These are phyloP conservation scores for Sussaba pulchella DNA, from an alignment of 2,888 invertebrate genomes.

Conservation along the genomic window DNA sequence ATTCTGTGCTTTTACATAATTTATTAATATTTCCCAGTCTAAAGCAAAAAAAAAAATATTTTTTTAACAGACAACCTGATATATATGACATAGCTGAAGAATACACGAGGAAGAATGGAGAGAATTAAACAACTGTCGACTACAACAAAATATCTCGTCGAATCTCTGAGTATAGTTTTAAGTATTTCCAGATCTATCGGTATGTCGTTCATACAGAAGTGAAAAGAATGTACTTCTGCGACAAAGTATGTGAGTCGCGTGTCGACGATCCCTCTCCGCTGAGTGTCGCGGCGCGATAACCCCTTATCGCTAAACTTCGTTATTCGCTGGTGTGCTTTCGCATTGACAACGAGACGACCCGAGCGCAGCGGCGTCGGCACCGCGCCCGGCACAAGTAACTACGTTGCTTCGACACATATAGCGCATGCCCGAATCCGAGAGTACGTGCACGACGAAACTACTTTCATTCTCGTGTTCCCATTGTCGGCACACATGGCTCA, in stretches of 20 bases:
- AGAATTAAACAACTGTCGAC: conserved; percentile 20
- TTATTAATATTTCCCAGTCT: too few relatives aligned
- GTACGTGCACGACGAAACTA: conserved; percentile 1
- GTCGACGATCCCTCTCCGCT: conserved; percentile 54
- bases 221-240: conserved; percentile 25
- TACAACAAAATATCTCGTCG: conserved; percentile 35
- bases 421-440: conserved; percentile 2
- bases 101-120: conserved; percentile 5
- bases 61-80: too few relatives aligned
- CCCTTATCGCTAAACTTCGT: conserved; percentile 64
- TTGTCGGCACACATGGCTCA: conserved; percentile 35
- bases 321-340: conserved; percentile 39
- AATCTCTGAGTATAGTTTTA: conserved; percentile 34
- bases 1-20: too few relatives aligned
- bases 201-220: conserved; percentile 12
- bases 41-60: too few relatives aligned
- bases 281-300: conserved; percentile 64
- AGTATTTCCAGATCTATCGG: conserved; percentile 32
- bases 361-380: conserved; percentile 32
- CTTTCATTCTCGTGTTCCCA: conserved; percentile 8
- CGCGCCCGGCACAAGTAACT: neutral
- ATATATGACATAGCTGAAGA: too few relatives aligned
- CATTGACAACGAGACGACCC: conserved; percentile 51
- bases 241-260: conserved; percentile 58
- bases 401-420: neutral